phyloP scores from a whole-genome alignment of 2,797 vertebrate genomes.

The Pangasius krempfi region DNA sequence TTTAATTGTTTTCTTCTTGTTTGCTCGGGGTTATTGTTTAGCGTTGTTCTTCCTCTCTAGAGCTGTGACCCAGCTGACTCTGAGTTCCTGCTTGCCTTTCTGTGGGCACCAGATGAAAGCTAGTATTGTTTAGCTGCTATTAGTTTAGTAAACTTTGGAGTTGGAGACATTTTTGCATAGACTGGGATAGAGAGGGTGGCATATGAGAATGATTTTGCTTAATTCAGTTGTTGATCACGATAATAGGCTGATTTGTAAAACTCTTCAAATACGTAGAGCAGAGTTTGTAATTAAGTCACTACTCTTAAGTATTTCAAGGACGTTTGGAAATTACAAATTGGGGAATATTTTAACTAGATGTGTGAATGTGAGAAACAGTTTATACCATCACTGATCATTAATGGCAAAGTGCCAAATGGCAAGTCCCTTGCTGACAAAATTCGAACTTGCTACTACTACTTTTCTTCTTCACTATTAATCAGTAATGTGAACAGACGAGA shows the following conservation, averaged over 20 bases:
- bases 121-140: slow-evolving; percentile 53
- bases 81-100: slow-evolving; percentile 51
- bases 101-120: slow-evolving; percentile 59
- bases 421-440: no score
- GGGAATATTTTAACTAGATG: no score
- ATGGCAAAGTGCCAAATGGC: neutral
- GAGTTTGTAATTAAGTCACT: neutral
- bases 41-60: slow-evolving; percentile 33
- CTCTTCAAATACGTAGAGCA: neutral
- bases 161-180: neutral
- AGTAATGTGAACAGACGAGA: neutral
- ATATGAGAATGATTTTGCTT: neutral
- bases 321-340: neutral
- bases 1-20: slow-evolving; percentile 51
- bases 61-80: slow-evolving; percentile 33
- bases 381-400: neutral
- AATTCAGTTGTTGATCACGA: neutral
- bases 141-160: slow-evolving; percentile 38
- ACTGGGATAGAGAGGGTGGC: neutral
- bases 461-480: neutral
- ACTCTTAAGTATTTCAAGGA: neutral
- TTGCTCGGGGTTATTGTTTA: slow-evolving; percentile 49
- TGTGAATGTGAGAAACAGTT: neutral
- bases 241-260: neutral
- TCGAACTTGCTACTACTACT: neutral